Evolutionary conservation across 2,113 vertebrate genomes (phyloP), one percentile per base, ranked within the genome.

Genomic region (Hyaena hyaena): DNA sequence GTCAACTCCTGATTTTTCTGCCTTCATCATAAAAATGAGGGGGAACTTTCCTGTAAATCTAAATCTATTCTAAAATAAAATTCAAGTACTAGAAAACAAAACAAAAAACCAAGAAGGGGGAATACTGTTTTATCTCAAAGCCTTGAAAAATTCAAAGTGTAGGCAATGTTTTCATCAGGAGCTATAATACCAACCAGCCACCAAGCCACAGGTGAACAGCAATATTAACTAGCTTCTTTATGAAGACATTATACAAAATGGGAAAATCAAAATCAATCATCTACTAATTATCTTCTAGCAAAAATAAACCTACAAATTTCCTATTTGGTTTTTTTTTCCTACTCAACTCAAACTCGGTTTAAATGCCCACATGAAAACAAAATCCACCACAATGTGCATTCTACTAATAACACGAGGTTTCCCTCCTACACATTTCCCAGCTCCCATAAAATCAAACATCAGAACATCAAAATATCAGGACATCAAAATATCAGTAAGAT

Each of bases 401-500:
- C 63, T 96, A 83, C 69, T 84, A 90, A 66, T 9, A 81, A 15
- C 61, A 79, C 93, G 16, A 71, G 10, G 12, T 69, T 79, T 95
- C 63, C 74, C 88, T 92, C 87, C 90, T 93, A 96, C 69, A 92
- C 76, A 89, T 77, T 97, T 96, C 92, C 97, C 68, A 97, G 33
- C 15, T 89, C 48, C 53, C 77, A 95, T 92, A 93, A 96, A 83
- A 69, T 97, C 87, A 90, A 14, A 94, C 45, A 93, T 33, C 19
- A 90, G 31, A 96, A 90, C 24, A 90, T 94, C 90, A 94, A 96
- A 95, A 23, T 23, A 71, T 35, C 73, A 87, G 50, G 43, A 74
- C 14, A 86, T 93, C 86, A 93, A 96, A 94, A 21, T 28, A 77
- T 45, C 65, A 85, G 53, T 35, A 81, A 95, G 61, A 96, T 83